phyloP scores from a whole-genome alignment of 2,797 vertebrate species.

The Carcharodon carcharias region DNA sequence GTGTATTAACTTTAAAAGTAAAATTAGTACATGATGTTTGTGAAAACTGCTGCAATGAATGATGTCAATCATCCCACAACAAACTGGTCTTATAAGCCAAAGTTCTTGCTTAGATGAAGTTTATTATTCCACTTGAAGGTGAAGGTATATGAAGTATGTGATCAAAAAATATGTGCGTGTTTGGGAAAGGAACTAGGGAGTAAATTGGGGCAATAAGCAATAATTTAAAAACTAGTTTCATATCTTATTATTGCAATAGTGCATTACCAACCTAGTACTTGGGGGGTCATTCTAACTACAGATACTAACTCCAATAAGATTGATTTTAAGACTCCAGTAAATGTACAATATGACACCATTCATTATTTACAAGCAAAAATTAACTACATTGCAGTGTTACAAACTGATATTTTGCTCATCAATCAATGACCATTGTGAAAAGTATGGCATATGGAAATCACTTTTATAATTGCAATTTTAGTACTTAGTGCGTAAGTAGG shows the following conservation, averaged over 20 bases:
- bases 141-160: neutral
- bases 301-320: neutral
- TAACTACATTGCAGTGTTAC: neutral
- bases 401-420: neutral
- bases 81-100: neutral
- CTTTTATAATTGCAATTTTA: neutral
- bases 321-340: neutral
- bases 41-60: neutral
- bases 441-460: neutral
- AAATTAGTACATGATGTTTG: neutral
- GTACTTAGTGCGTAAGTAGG: neutral
- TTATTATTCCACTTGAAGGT: neutral
- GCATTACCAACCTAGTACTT: neutral
- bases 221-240: neutral
- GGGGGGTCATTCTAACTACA: neutral
- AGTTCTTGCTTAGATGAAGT: neutral
- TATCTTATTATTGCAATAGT: neutral
- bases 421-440: conserved; percentile 1
- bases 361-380: neutral
- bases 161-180: neutral
- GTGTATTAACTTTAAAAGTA: neutral
- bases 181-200: neutral
- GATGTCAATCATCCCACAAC: neutral
- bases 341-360: conserved; percentile 19
- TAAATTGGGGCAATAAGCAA: neutral